A percentile compares a stretch with the other conserved stretches of the same genome.
Conservation (phyloP, 2,888 invertebrate genomes). For the Drosophila borealis region DNA sequence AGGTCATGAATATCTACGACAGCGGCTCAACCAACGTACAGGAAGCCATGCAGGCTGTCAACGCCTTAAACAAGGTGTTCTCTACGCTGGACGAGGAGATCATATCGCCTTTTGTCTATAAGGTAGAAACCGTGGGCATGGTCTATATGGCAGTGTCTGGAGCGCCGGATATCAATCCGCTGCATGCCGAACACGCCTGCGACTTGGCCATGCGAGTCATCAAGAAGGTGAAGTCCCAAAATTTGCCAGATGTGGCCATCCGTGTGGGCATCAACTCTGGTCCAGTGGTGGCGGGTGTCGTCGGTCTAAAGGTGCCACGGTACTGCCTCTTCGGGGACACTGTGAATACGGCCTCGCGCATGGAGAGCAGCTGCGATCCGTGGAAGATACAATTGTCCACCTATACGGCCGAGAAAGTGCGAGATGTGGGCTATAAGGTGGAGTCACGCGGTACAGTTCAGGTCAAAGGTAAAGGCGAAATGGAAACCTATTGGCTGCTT, state of each 20-base stretch:
- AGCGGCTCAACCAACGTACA: slow-evolving; percentile 81
- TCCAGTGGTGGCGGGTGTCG: slow-evolving; percentile 94
- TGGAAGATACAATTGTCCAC: slow-evolving; percentile 92
- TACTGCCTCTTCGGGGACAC: slow-evolving; percentile 96
- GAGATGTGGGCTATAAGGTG: slow-evolving; percentile 88
- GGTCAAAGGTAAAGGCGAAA: slow-evolving; percentile 95
- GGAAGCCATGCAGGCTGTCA: slow-evolving; percentile 92
- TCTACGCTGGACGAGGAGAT: slow-evolving; percentile 93
- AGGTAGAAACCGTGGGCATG: slow-evolving; percentile 97
- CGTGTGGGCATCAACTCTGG: slow-evolving; percentile 91
- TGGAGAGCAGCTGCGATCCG: slow-evolving; percentile 90
- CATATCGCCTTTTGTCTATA: slow-evolving; percentile 94
- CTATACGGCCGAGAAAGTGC: slow-evolving; percentile 89
- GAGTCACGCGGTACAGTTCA: slow-evolving; percentile 90
- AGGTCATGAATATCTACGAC: slow-evolving; percentile 83
- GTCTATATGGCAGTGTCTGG: slow-evolving; percentile 97
- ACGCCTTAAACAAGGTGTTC: slow-evolving; percentile 94
- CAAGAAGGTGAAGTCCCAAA: slow-evolving; percentile 88
- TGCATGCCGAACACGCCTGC: slow-evolving; percentile 92
- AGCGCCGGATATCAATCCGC: slow-evolving; percentile 90
- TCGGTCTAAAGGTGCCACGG: slow-evolving; percentile 93
- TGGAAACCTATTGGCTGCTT: slow-evolving; percentile 93
- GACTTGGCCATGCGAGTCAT: slow-evolving; percentile 92
- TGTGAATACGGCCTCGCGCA: slow-evolving; percentile 95
- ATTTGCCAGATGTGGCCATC: slow-evolving; percentile 88